Conservation (phyloP, 2,797 vertebrate species). For the Momotus momota region DNA sequence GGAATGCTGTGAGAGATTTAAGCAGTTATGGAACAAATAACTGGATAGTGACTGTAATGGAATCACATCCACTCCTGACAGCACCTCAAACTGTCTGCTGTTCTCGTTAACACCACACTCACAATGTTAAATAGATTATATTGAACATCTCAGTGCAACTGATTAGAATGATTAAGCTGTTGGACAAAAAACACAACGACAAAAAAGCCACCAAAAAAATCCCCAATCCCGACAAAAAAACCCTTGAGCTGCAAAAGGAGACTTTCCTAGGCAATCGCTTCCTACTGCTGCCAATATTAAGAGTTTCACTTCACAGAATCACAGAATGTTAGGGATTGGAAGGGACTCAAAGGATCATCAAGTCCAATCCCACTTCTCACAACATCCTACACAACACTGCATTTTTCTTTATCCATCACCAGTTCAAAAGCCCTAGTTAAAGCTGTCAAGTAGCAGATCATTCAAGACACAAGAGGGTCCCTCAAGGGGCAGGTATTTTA, state of each 20-base stretch:
- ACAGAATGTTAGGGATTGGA: no score
- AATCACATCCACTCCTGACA: neutral
- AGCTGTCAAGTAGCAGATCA: neutral
- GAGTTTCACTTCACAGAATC: no score
- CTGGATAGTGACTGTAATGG: neutral
- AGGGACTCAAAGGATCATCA: no score
- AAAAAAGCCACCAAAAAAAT: neutral
- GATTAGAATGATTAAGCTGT: neutral
- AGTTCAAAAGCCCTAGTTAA: neutral
- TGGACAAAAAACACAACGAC: neutral
- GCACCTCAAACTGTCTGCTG: neutral
- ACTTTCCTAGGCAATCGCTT: neutral
- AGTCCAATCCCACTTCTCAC: neutral
- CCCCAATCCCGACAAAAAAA: neutral
- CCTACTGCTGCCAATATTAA: neutral
- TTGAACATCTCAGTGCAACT: neutral
- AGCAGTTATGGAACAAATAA: neutral
- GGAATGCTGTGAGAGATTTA: neutral
- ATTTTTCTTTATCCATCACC: neutral
- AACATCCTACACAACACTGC: neutral
- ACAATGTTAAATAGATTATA: neutral
- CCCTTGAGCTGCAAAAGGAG: neutral
- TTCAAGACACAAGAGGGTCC: neutral
- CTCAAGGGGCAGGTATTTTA: neutral
- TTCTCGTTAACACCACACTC: neutral